Conservation (phyloP, 2,888 invertebrate species). For the Limnephilus lunatus region DNA sequence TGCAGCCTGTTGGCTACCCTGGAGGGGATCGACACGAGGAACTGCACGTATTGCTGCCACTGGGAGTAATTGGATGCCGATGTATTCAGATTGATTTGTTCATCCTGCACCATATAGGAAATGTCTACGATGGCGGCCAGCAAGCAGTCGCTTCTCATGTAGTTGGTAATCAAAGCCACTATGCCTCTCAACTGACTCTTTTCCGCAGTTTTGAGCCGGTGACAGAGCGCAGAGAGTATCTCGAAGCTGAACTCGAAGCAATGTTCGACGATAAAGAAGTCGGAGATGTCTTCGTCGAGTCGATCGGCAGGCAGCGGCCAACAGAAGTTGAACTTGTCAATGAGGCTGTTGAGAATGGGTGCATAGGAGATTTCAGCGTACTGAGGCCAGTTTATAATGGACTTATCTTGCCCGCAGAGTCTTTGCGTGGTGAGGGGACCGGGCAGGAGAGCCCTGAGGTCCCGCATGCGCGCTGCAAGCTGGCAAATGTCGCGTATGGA, state of each 20-base stretch:
- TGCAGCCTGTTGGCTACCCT: conserved; percentile 83
- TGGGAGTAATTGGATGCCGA: conserved; percentile 68
- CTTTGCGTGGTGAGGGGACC: conserved; percentile 83
- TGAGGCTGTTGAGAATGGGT: conserved; percentile 74
- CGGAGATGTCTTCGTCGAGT: conserved; percentile 72
- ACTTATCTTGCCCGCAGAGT: conserved; percentile 77
- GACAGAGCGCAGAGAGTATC: conserved; percentile 73
- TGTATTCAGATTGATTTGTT: conserved; percentile 67
- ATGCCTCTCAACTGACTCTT: conserved; percentile 70
- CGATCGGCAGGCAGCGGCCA: conserved; percentile 77
- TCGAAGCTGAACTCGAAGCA: conserved; percentile 74
- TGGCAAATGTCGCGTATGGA: conserved; percentile 69
- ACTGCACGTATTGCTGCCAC: conserved; percentile 79
- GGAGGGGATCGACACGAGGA: conserved; percentile 82
- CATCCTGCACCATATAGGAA: conserved; percentile 68
- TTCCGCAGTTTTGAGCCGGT: conserved; percentile 73
- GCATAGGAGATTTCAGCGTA: conserved; percentile 75
- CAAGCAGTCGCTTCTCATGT: conserved; percentile 79
- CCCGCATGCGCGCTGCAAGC: conserved; percentile 3
- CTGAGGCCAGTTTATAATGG: conserved; percentile 68
- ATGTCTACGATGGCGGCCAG: conserved; percentile 75
- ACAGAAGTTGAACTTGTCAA: conserved; percentile 75
- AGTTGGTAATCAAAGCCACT: conserved; percentile 72
- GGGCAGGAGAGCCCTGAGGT: conserved; percentile 70
- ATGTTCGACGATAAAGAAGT: conserved; percentile 78